Conservation (phyloP, 2,113 vertebrate species). For the Emydura subglobosa region DNA sequence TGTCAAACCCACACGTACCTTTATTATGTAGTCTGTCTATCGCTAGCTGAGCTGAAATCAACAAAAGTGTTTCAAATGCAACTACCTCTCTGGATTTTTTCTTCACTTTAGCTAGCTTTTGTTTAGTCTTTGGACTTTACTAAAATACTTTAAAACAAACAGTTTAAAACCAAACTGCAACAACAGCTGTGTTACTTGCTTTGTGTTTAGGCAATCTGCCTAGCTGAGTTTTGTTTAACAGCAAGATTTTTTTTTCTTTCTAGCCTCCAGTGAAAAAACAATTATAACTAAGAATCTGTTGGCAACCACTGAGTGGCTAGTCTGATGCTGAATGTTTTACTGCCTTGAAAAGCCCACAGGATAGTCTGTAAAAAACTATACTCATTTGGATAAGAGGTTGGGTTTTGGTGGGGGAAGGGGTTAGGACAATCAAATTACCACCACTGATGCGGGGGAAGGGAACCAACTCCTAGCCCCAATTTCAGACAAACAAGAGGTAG, state of each 20-base stretch:
- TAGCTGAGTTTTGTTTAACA: neutral
- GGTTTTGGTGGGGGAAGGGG: slow-evolving; percentile 23
- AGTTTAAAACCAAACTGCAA: neutral
- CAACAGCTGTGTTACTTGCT: neutral
- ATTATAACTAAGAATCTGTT: slow-evolving; percentile 6
- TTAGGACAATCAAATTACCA: slow-evolving; percentile 36
- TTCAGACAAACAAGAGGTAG: slow-evolving; percentile 16
- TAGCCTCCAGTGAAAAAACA: slow-evolving; percentile 32
- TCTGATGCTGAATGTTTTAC: slow-evolving; percentile 2
- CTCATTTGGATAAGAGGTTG: slow-evolving; percentile 38
- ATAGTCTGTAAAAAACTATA: slow-evolving; percentile 59
- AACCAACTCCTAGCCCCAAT: slow-evolving; percentile 24
- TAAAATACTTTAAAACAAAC: accelerated
- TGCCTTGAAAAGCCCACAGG: slow-evolving; percentile 43
- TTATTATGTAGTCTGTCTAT: neutral
- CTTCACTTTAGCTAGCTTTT: neutral
- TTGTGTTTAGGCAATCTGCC: neutral
- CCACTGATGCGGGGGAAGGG: neutral
- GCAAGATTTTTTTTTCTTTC: slow-evolving; percentile 12
- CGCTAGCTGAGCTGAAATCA: neutral
- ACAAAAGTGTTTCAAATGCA: neutral
- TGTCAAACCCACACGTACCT: neutral
- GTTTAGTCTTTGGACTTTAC: neutral
- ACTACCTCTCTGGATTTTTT: neutral
- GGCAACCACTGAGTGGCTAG: slow-evolving; percentile 27